Percentiles rank a stretch among this genome's conserved stretches.
These are phyloP conservation scores for Taxidea taxus DNA, from an alignment of 2,113 vertebrate genomes.

Conservation along the genomic window DNA sequence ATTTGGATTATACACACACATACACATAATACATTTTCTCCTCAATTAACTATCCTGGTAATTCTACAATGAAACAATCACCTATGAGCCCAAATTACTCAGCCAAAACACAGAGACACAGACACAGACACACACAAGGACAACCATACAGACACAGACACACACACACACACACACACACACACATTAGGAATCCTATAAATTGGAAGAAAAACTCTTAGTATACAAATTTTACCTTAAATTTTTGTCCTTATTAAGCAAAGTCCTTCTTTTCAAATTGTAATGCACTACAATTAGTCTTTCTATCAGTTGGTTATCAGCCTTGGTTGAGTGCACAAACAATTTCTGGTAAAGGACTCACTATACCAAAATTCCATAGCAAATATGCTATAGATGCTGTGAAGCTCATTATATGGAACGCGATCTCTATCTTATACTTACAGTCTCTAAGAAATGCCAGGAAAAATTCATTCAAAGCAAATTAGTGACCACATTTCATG, in stretches of 20 bases:
- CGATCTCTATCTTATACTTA: neutral
- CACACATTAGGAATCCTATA: neutral
- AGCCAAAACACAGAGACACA: neutral
- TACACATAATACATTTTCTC: neutral
- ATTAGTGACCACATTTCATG: neutral
- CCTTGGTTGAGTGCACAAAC: neutral
- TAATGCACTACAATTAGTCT: neutral
- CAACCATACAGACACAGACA: neutral
- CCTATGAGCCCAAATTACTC: neutral
- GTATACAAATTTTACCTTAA: neutral
- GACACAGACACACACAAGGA: neutral
- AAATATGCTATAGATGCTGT: neutral
- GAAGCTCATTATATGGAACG: neutral
- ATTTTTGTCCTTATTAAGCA: neutral
- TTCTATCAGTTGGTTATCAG: neutral
- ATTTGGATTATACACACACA: neutral
- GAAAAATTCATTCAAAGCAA: neutral
- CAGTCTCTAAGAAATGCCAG: neutral
- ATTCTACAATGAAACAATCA: neutral
- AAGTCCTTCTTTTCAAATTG: neutral
- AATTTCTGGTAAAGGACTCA: neutral
- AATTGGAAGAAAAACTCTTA: neutral
- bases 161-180: neutral
- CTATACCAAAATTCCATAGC: neutral
- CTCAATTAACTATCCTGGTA: neutral